Evolutionary conservation across 2,113 vertebrate species (phyloP).

Genomic region (Oncorhynchus masou): DNA sequence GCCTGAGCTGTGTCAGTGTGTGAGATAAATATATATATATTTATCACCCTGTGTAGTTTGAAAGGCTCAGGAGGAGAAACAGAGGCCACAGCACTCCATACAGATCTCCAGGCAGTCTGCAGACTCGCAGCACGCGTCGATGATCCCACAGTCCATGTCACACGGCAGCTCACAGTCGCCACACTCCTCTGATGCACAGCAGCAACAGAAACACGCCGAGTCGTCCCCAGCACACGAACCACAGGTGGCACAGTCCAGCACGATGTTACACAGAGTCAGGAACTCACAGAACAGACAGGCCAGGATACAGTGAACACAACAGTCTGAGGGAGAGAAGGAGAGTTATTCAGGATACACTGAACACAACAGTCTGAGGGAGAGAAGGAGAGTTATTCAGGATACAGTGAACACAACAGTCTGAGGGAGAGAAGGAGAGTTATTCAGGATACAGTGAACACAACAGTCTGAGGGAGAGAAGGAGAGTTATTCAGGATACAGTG

Average conservation of each 20-base stretch:
- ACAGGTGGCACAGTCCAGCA: constrained; percentile 95
- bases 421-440: not conserved
- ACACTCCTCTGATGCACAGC: constrained; percentile 90
- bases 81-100: constrained; percentile 99
- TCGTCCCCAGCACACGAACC: constrained; percentile 91
- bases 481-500: constrained; percentile 98
- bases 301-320: constrained; percentile 97
- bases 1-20: no score
- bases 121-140: constrained; percentile 98
- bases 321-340: constrained; percentile 72
- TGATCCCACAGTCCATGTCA: constrained; percentile 98
- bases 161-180: constrained; percentile 95
- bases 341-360: no score
- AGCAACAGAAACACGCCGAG: constrained; percentile 89
- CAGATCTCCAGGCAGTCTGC: constrained; percentile 99
- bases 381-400: constrained; percentile 61
- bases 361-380: no score
- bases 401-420: constrained; percentile 98
- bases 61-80: constrained; percentile 91
- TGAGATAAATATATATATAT: no score
- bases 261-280: constrained; percentile 93
- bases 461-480: no score
- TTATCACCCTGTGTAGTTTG: not conserved
- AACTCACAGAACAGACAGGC: constrained; percentile 99
- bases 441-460: no score